Evolutionary conservation across 2,797 vertebrate genomes (phyloP).

Genomic region (Characodon lateralis): DNA sequence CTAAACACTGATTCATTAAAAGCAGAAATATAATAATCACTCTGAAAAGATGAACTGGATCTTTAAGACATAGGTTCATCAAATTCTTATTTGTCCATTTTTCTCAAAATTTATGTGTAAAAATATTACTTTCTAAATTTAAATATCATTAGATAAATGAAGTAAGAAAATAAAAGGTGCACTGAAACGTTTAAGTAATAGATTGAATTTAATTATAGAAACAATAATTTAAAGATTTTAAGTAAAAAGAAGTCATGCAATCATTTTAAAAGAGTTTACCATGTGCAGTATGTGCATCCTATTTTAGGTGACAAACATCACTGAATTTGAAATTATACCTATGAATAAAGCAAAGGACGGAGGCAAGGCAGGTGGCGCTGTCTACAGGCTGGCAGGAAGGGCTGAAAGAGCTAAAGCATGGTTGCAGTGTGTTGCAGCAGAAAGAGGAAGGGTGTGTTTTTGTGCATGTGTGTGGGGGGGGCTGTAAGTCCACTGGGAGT

Average conservation of each 20-base stretch:
- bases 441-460: constrained; percentile 5
- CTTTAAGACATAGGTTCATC: neutral
- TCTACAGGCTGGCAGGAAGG: constrained; percentile 27
- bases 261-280: neutral
- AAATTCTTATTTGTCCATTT: neutral
- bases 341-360: constrained; percentile 55
- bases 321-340: constrained; percentile 16
- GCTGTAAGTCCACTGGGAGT: constrained; percentile 19
- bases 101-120: neutral
- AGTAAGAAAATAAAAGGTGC: no score
- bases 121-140: no score
- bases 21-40: neutral
- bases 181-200: no score
- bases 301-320: constrained; percentile 9
- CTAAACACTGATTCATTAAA: neutral
- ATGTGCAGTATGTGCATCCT: neutral
- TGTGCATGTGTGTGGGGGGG: neutral
- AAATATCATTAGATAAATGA: no score
- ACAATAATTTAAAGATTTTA: neutral
- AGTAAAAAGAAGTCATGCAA: neutral
- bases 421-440: constrained; percentile 11
- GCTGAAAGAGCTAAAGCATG: constrained; percentile 19
- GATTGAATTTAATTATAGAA: neutral
- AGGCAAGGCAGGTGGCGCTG: constrained; percentile 51
- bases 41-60: neutral